phyloP scores from a whole-genome alignment of 2,797 vertebrate genomes.

The Dicrostonyx torquatus region DNA sequence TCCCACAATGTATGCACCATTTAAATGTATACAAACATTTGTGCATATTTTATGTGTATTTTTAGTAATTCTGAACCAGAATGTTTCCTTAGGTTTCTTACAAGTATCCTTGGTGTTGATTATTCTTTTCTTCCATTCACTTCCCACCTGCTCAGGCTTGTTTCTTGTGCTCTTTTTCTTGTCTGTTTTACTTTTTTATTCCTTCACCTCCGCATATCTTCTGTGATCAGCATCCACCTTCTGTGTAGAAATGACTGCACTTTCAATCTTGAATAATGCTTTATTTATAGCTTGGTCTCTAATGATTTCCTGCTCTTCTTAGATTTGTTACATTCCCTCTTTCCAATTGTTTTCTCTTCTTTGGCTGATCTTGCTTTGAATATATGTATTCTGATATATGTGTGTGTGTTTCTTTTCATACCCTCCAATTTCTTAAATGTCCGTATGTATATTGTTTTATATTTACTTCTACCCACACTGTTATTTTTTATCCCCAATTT shows the following conservation, averaged over 20 bases:
- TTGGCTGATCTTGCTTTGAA: neutral
- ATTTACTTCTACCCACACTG: neutral
- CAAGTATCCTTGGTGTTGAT: too few relatives aligned
- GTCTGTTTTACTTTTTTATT: neutral
- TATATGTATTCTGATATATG: neutral
- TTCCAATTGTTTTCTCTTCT: neutral
- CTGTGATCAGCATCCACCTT: neutral
- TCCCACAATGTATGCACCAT: neutral
- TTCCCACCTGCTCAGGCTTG: neutral
- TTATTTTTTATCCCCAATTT: constrained; percentile 22
- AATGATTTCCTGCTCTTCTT: neutral
- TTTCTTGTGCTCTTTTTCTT: neutral
- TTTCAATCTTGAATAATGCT: neutral
- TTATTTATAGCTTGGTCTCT: neutral
- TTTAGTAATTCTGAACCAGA: neutral
- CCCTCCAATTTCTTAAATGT: neutral
- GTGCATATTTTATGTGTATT: neutral
- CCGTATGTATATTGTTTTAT: neutral
- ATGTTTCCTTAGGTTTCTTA: neutral
- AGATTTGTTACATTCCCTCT: neutral
- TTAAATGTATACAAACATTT: neutral
- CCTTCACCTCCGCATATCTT: neutral
- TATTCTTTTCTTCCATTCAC: neutral
- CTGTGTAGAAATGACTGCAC: neutral
- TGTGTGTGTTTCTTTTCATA: neutral